Percentiles rank a stretch among this genome's conserved stretches.
Evolutionary conservation across 1,140 invertebrate species (phyloP).

Genomic region (Onthophagus taurus): DNA sequence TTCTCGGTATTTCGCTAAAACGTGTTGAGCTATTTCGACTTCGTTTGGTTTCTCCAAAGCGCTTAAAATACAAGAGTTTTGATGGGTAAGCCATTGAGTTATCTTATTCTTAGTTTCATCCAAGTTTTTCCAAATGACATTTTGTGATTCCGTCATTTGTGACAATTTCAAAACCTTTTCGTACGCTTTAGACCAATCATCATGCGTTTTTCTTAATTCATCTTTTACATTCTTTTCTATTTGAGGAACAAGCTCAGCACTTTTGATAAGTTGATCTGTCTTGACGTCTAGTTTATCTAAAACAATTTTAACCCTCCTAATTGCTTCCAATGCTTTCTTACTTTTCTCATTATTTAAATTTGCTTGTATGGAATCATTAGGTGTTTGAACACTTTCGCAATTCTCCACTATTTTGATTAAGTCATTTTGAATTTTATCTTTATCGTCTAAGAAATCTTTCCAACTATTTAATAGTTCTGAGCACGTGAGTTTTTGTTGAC

Average conservation of each 20-base stretch:
- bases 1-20: slow-evolving; percentile 73
- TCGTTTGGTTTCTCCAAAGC: slow-evolving; percentile 68
- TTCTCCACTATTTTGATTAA: slow-evolving; percentile 55
- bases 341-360: slow-evolving; percentile 59
- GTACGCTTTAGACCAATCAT: slow-evolving; percentile 65
- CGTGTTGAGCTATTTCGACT: slow-evolving; percentile 65
- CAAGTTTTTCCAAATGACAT: slow-evolving; percentile 86
- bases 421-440: slow-evolving; percentile 55
- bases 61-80: slow-evolving; percentile 61
- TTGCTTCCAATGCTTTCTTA: slow-evolving; percentile 60
- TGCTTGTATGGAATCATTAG: slow-evolving; percentile 53
- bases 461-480: slow-evolving; percentile 59
- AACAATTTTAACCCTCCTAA: slow-evolving; percentile 63
- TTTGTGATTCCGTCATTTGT: slow-evolving; percentile 76
- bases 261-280: slow-evolving; percentile 58
- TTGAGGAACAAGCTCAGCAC: slow-evolving; percentile 63
- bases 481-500: slow-evolving; percentile 66
- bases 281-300: slow-evolving; percentile 68
- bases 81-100: slow-evolving; percentile 73
- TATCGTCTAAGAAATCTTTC: slow-evolving; percentile 65
- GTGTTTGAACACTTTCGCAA: slow-evolving; percentile 48
- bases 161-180: slow-evolving; percentile 58
- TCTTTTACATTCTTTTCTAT: slow-evolving; percentile 61
- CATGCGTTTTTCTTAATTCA: slow-evolving; percentile 50
- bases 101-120: slow-evolving; percentile 76